These are phyloP conservation scores for Lordiphosa collinella DNA, from an alignment of 1,140 invertebrate genomes.

Conservation along the genomic window DNA sequence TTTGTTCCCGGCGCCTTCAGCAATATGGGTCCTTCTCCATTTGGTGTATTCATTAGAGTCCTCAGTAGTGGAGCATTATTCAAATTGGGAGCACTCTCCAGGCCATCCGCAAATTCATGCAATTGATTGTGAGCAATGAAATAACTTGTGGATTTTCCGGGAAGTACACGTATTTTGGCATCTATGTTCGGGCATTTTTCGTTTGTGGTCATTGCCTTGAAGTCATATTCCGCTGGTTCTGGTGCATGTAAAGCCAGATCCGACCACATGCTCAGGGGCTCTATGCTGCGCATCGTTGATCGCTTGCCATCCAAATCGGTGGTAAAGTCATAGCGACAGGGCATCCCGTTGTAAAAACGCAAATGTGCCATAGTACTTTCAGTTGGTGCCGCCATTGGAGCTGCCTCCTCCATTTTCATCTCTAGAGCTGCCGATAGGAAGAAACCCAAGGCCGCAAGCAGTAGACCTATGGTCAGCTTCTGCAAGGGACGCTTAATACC, in stretches of 20 bases:
- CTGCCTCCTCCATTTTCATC: slow-evolving; percentile 86
- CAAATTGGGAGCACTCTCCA: slow-evolving; percentile 16
- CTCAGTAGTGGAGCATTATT: slow-evolving; percentile 29
- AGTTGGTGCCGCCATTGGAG: slow-evolving; percentile 82
- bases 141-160: slow-evolving; percentile 80
- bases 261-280: slow-evolving; percentile 56
- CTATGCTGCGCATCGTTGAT: slow-evolving; percentile 3
- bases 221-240: slow-evolving; percentile 14
- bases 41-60: slow-evolving; percentile 49
- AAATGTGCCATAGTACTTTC: slow-evolving; percentile 82
- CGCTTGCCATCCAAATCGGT: not conserved
- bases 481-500: slow-evolving; percentile 83
- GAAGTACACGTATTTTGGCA: slow-evolving; percentile 32
- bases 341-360: slow-evolving; percentile 85
- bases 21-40: slow-evolving; percentile 31
- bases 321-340: slow-evolving; percentile 77
- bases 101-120: slow-evolving; percentile 52
- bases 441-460: slow-evolving; percentile 91
- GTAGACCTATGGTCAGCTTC: slow-evolving; percentile 89
- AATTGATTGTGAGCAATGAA: slow-evolving; percentile 46
- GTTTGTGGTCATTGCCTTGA: slow-evolving; percentile 18
- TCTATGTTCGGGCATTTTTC: slow-evolving; percentile 38
- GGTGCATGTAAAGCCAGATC: slow-evolving; percentile 27
- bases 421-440: slow-evolving; percentile 92
- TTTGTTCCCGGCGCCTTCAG: slow-evolving; percentile 8